Evolutionary conservation across 2,797 vertebrate genomes (phyloP).

Genomic region (Amphiprion clarkii): DNA sequence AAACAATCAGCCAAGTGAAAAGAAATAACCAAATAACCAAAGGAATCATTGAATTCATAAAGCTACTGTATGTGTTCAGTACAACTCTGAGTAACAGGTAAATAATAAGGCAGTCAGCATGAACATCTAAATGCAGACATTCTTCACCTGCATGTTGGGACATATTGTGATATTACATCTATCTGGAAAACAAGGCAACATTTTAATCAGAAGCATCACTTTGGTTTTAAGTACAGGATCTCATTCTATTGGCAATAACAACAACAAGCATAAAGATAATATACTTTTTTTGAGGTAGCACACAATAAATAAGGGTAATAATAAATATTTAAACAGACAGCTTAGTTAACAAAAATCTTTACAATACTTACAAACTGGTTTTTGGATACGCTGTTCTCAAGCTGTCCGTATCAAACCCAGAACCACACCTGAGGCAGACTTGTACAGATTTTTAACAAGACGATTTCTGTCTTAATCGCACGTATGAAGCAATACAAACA

Average conservation of each 20-base stretch:
- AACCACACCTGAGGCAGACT: slow-evolving; percentile 88
- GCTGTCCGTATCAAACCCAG: slow-evolving; percentile 51
- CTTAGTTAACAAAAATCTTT: slow-evolving; percentile 10
- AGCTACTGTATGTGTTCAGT: background rate
- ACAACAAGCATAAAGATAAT: slow-evolving; percentile 12
- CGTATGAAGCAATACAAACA: slow-evolving; percentile 54
- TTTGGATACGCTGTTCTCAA: slow-evolving; percentile 37
- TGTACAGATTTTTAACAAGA: slow-evolving; percentile 83
- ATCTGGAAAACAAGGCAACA: background rate
- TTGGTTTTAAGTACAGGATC: slow-evolving; percentile 21
- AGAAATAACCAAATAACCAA: background rate
- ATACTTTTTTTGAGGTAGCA: slow-evolving; percentile 45
- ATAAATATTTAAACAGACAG: slow-evolving; percentile 47
- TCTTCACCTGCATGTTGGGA: too few species aligned
- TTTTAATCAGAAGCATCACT: slow-evolving; percentile 6
- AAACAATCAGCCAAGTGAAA: background rate
- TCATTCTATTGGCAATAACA: slow-evolving; percentile 29
- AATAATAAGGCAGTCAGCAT: background rate
- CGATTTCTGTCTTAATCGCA: slow-evolving; percentile 62
- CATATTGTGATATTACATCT: too few species aligned
- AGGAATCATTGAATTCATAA: slow-evolving; percentile 4
- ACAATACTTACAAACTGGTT: slow-evolving; percentile 56
- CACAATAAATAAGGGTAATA: slow-evolving; percentile 19
- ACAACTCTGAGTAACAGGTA: slow-evolving; percentile 17
- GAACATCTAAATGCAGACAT: too few species aligned